Conservation (phyloP, 2,797 vertebrate species). For the Graptemys geographica region DNA sequence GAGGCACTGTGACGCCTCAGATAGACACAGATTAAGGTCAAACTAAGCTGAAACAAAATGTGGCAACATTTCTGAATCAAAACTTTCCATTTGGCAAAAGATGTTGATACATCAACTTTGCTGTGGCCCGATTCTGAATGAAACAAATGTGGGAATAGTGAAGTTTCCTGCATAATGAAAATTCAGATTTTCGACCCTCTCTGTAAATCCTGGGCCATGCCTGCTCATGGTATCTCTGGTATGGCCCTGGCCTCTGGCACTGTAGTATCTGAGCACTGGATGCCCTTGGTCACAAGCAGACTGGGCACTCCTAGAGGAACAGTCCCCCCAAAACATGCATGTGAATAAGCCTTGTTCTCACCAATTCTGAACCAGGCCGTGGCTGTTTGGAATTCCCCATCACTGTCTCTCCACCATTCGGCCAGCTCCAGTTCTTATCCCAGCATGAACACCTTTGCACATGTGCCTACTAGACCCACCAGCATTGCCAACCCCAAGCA, state of each 20-base stretch:
- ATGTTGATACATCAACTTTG: too few species aligned
- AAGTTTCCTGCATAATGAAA: background rate
- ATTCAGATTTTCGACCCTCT: background rate
- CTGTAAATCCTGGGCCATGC: background rate
- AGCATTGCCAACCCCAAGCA: background rate
- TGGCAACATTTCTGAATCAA: background rate
- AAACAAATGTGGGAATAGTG: background rate
- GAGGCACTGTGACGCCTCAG: background rate
- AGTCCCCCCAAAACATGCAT: background rate
- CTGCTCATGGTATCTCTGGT: background rate
- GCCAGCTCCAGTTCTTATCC: background rate
- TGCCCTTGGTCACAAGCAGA: background rate
- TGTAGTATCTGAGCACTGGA: background rate
- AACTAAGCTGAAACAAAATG: background rate
- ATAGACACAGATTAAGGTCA: background rate
- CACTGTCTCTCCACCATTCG: background rate
- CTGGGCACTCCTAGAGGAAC: background rate
- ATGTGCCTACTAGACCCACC: background rate
- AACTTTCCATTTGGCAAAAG: background rate
- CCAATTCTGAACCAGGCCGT: background rate
- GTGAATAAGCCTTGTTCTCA: background rate
- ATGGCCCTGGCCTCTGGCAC: background rate
- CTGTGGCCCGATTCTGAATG: background rate
- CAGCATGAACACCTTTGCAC: background rate
- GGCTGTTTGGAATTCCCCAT: background rate